These are phyloP conservation scores for Drosophila leontia DNA, from an alignment of 1,140 invertebrate genomes.

Conservation along the genomic window DNA sequence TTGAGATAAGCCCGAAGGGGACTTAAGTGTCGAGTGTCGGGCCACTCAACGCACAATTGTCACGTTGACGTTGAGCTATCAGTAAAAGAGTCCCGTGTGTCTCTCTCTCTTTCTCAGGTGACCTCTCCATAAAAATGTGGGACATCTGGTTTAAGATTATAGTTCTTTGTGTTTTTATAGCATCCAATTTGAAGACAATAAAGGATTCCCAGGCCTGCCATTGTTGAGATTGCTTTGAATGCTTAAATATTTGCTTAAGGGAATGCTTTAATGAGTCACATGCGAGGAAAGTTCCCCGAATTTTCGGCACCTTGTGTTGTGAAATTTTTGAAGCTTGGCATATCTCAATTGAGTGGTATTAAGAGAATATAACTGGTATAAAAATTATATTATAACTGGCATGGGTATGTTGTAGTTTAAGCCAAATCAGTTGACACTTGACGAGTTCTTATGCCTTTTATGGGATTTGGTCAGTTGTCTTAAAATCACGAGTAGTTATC, in stretches of 20 bases:
- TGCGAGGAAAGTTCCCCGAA: background rate
- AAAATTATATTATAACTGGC: too few species aligned
- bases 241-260: background rate
- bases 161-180: conserved; percentile 1
- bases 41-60: conserved; percentile 42
- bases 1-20: conserved; percentile 59
- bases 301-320: background rate
- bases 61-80: conserved; percentile 49
- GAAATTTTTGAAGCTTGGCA: background rate
- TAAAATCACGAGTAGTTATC: too few species aligned
- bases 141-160: conserved; percentile 1
- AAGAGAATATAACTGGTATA: background rate
- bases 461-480: background rate
- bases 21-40: conserved; percentile 45
- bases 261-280: conserved; percentile 28
- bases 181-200: background rate
- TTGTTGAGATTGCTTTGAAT: background rate
- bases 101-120: conserved; percentile 28
- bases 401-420: too few species aligned
- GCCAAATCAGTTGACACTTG: background rate
- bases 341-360: background rate
- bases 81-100: conserved; percentile 34
- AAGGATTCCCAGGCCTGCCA: conserved; percentile 18
- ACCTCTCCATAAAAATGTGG: conserved; percentile 42
- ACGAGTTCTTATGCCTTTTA: background rate